Evolutionary conservation across 2,113 vertebrate genomes (phyloP).

Genomic region (Osmerus mordax): DNA sequence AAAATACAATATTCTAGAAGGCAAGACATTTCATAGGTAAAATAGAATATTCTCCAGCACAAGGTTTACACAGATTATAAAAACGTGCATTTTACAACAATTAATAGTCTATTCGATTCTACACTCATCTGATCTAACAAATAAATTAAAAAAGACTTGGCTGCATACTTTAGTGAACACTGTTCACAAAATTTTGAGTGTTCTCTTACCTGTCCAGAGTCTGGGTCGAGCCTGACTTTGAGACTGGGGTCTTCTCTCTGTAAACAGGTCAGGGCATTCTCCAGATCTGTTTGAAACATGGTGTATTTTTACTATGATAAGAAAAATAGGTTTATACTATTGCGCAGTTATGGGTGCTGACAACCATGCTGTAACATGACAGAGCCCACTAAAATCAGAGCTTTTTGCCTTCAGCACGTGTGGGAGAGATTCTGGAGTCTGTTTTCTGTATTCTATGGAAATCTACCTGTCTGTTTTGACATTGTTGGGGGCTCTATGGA

Average conservation of each 20-base stretch:
- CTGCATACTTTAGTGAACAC: neutral
- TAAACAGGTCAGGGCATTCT: constrained; percentile 85
- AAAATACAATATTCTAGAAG: no score
- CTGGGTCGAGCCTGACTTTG: constrained; percentile 69
- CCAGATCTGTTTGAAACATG: constrained; percentile 78
- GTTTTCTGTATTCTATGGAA: neutral
- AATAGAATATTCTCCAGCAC: no score
- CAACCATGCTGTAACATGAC: no score
- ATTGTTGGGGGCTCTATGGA: constrained; percentile 93
- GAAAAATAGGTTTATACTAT: neutral
- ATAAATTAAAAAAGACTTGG: no score
- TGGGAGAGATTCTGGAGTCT: neutral
- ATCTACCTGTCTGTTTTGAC: constrained; percentile 84
- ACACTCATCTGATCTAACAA: no score
- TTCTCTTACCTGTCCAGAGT: constrained; percentile 71
- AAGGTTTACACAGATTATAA: no score
- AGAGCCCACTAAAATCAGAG: no score
- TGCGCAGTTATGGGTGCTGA: no score
- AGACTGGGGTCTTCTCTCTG: constrained; percentile 93
- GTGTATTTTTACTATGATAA: neutral
- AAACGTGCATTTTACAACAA: no score
- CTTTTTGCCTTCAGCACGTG: neutral
- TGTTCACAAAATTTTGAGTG: neutral
- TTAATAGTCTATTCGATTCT: no score
- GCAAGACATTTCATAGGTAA: neutral